phyloP scores from a whole-genome alignment of 1,140 invertebrate species.

The Ceratina australensis region DNA sequence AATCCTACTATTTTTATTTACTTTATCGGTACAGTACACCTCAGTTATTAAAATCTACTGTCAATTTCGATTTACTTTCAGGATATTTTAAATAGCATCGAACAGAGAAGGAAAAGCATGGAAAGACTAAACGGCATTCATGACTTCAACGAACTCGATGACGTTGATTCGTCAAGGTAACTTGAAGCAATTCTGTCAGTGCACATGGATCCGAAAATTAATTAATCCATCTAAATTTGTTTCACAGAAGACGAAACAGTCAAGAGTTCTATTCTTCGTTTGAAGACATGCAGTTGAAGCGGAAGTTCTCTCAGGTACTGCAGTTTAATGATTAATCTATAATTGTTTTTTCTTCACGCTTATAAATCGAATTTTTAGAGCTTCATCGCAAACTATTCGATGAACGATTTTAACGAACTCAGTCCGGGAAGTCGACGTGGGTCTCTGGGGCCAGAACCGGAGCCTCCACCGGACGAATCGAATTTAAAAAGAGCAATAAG shows the following conservation, averaged over 20 bases:
- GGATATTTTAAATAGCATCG: conserved; percentile 77
- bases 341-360: no score
- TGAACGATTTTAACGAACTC: conserved; percentile 61
- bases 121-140: conserved; percentile 73
- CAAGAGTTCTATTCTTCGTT: conserved; percentile 71
- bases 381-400: conserved; percentile 52
- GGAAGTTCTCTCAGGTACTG: conserved; percentile 71
- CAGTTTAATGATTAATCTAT: neutral
- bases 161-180: conserved; percentile 67
- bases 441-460: conserved; percentile 70
- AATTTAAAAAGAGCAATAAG: conserved; percentile 85
- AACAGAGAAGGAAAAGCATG: conserved; percentile 75
- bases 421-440: conserved; percentile 63
- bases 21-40: no score
- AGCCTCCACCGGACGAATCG: conserved; percentile 70
- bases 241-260: conserved; percentile 68
- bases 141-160: conserved; percentile 68
- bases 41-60: neutral
- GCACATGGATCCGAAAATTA: neutral
- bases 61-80: conserved; percentile 36
- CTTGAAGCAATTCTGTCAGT: neutral
- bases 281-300: conserved; percentile 71
- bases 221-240: neutral
- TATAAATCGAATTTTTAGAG: conserved; percentile 46
- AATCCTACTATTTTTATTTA: neutral